Percentiles rank a stretch among this genome's conserved stretches.
Conservation (phyloP, 2,888 invertebrate species). For the Ganaspis brasiliensis region DNA sequence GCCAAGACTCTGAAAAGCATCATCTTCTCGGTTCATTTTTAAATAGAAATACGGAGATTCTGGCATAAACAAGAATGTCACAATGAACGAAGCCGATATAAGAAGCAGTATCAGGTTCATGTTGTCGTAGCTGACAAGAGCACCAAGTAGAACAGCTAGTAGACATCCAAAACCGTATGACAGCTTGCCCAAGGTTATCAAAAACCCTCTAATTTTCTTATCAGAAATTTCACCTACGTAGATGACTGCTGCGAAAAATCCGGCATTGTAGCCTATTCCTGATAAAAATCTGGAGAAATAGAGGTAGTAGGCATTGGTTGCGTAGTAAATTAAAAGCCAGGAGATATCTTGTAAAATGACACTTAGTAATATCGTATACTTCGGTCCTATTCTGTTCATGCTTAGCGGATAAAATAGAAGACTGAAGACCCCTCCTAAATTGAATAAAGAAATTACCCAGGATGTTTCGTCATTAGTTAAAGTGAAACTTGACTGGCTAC, state of each 20-base stretch:
- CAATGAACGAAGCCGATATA: constrained; percentile 83
- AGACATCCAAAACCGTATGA: constrained; percentile 80
- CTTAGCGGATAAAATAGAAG: constrained; percentile 68
- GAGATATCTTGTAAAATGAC: constrained; percentile 71
- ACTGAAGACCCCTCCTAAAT: constrained; percentile 70
- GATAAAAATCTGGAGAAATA: constrained; percentile 79
- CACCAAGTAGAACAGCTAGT: constrained; percentile 77
- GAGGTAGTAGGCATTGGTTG: constrained; percentile 68
- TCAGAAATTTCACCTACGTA: constrained; percentile 84
- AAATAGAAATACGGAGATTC: constrained; percentile 86
- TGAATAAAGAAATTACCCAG: constrained; percentile 73
- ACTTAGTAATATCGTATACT: constrained; percentile 68
- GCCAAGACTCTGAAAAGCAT: constrained; percentile 83
- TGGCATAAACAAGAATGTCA: constrained; percentile 84
- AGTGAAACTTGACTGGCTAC: constrained; percentile 64
- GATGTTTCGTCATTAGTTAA: constrained; percentile 70
- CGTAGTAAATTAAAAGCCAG: constrained; percentile 72
- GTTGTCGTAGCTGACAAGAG: constrained; percentile 80
- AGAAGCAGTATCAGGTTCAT: constrained; percentile 82
- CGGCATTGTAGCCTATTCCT: constrained; percentile 80
- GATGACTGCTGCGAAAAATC: constrained; percentile 82
- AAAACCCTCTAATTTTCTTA: constrained; percentile 82
- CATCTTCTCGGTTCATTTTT: constrained; percentile 81
- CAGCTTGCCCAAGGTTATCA: constrained; percentile 82
- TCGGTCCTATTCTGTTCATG: constrained; percentile 73